Base-by-base conservation (phyloP, 2,113 vertebrate species). In the Orycteropus afer region DNA sequence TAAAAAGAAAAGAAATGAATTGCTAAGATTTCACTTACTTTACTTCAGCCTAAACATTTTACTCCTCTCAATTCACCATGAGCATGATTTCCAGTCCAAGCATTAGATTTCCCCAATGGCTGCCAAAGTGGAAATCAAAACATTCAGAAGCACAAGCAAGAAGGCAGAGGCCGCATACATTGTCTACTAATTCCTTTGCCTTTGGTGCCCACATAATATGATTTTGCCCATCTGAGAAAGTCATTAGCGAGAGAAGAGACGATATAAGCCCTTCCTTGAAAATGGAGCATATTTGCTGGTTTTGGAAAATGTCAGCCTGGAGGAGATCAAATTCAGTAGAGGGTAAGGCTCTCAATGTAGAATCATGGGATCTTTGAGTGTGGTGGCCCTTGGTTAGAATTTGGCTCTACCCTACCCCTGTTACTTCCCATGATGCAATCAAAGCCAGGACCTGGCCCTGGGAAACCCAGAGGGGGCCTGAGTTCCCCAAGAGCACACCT, bases 201-300 rank as follows among this genome's bases (percentile, higher is more conserved):
- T 97, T 97, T 95, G 25, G 18, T 94, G 96, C 94, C 96, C 97
- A 82, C 95, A 85, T 95, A 97, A 85, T 91, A 98, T 7, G n/a
- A 86, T 89, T 96, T 97, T 95, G 94, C 95, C 97, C 98, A 98
- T 98, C 98, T 98, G 98, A 98, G 93, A 98, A 98, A 98, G 93
- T 86, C 98, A 97, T 98, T 98, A 98, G 82, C 76, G 6, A 79
- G 88, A 86, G 93, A 94, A 92, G 95, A 97, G 14, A 97, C 71
- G 86, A 90, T 95, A 91, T 79, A 90, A 97, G 96, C 7, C 1
- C 86, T 98, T 96, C 95, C 94, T 96, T 98, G 88, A 96, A 98
- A 98, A 96, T 96, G 95, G 93, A 96, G 95, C 97, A 82, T 95
- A 40, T 98, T 98, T 98, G 98, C 97, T 98, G 98, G 98, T 97